A percentile compares a stretch with the other conserved stretches of the same genome.
Evolutionary conservation across 2,797 vertebrate species (phyloP).

Genomic region (Fratercula arctica): DNA sequence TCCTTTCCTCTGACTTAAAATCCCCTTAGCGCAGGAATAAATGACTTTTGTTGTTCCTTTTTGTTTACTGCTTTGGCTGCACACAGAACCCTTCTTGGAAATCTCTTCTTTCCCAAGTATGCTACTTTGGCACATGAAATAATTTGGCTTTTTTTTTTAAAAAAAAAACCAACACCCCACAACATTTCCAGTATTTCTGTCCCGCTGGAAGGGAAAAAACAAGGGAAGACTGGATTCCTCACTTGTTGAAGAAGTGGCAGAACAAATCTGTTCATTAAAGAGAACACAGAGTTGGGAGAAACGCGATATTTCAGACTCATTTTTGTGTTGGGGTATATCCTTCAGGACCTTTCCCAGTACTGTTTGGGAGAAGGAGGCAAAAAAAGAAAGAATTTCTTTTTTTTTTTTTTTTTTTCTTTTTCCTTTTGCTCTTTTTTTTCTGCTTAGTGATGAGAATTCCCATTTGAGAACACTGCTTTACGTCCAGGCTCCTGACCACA

Average conservation of each 20-base stretch:
- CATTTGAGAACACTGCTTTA: not conserved
- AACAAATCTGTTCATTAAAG: not conserved
- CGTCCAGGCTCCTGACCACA: not conserved
- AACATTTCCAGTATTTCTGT: conserved; percentile 37
- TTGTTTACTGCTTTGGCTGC: conserved; percentile 56
- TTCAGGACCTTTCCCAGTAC: not conserved
- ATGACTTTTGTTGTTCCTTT: conserved; percentile 35
- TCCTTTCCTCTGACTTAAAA: conserved; percentile 6
- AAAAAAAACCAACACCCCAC: not conserved
- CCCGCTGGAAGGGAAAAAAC: not conserved
- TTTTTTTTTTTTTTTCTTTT: not conserved
- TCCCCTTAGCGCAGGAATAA: not conserved
- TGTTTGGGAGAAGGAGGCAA: not conserved
- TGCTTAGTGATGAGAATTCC: not conserved
- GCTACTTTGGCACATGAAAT: conserved; percentile 28
- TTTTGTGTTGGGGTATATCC: not conserved
- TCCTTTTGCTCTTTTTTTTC: not conserved
- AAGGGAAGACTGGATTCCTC: not conserved
- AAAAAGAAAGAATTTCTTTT: not conserved
- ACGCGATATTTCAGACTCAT: not conserved
- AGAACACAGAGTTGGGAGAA: not conserved
- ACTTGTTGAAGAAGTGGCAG: not conserved
- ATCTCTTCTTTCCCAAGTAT: conserved; percentile 26
- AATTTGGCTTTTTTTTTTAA: not conserved
- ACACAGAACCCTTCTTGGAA: conserved; percentile 34